phyloP scores from a whole-genome alignment of 2,797 vertebrate species.

The Channa striata region DNA sequence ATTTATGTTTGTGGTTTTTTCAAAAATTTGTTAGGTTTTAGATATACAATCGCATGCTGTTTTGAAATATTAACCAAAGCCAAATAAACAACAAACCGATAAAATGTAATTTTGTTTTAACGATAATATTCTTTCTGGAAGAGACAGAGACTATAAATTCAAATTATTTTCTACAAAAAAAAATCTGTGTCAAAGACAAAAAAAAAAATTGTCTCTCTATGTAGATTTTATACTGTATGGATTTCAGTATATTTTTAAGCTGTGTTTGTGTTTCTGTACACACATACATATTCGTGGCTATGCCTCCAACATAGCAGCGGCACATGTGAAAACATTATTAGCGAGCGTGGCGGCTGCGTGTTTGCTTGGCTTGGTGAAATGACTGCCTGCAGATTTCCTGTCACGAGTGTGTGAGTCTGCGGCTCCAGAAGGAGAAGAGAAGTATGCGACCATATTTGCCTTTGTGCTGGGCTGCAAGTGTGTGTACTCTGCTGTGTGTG shows the following conservation, averaged over 20 bases:
- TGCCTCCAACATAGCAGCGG: constrained; percentile 43
- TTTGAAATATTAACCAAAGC: background rate
- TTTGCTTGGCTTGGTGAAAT: constrained; percentile 81
- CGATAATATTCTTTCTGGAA: constrained; percentile 12
- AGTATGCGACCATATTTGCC: constrained; percentile 82
- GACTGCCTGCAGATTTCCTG: constrained; percentile 81
- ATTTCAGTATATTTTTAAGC: constrained; percentile 31
- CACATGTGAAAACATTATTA: constrained; percentile 73
- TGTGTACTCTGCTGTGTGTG: constrained; percentile 85
- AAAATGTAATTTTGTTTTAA: constrained; percentile 8
- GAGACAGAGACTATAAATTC: background rate
- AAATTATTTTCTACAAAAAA: constrained; percentile 12
- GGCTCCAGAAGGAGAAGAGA: constrained; percentile 66
- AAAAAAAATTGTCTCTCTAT: background rate
- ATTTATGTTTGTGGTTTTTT: background rate
- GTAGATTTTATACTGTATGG: constrained; percentile 11
- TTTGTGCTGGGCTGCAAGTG: constrained; percentile 77
- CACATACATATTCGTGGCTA: constrained; percentile 9
- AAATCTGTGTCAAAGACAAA: too few species aligned
- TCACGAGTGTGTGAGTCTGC: constrained; percentile 67
- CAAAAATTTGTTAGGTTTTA: background rate
- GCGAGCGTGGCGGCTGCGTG: constrained; percentile 62
- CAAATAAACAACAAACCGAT: background rate
- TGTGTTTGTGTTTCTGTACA: constrained; percentile 33
- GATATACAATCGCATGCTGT: background rate